phyloP scores from a whole-genome alignment of 2,113 vertebrate species.

The Struthio camelus region DNA sequence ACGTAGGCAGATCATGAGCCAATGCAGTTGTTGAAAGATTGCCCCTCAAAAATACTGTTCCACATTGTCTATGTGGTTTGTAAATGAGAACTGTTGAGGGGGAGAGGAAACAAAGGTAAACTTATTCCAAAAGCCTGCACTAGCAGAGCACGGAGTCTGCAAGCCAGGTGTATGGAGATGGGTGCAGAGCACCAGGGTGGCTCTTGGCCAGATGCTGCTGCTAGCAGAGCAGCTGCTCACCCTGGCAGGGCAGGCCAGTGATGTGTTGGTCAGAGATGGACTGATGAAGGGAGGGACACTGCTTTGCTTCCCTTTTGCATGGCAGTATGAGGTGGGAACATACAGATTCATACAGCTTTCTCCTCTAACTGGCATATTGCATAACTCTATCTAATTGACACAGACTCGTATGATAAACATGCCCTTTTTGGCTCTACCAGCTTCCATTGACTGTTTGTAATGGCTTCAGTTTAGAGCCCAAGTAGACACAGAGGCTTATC shows the following conservation, averaged over 20 bases:
- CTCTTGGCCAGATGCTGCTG: neutral
- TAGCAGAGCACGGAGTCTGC: neutral
- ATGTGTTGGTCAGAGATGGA: neutral
- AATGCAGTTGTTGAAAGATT: neutral
- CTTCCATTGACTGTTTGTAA: neutral
- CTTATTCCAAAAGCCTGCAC: neutral
- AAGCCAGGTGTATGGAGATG: neutral
- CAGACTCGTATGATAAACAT: neutral
- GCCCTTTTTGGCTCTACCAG: neutral
- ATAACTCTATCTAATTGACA: neutral
- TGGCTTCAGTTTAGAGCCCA: neutral
- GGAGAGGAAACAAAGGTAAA: neutral
- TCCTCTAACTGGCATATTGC: neutral
- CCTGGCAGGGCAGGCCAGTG: too few species aligned
- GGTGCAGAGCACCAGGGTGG: neutral
- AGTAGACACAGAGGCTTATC: neutral
- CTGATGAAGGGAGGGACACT: rapidly evolving
- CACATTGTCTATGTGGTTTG: neutral
- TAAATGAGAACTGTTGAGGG: neutral
- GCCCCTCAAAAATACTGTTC: neutral
- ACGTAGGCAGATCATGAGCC: neutral
- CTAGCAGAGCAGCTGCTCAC: neutral
- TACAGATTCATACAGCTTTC: neutral
- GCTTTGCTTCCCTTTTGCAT: neutral
- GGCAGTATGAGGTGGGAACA: neutral